Percentiles rank a stretch among this genome's conserved stretches.
Conservation (phyloP, 2,888 invertebrate species). For the Platycheirus albimanus region DNA sequence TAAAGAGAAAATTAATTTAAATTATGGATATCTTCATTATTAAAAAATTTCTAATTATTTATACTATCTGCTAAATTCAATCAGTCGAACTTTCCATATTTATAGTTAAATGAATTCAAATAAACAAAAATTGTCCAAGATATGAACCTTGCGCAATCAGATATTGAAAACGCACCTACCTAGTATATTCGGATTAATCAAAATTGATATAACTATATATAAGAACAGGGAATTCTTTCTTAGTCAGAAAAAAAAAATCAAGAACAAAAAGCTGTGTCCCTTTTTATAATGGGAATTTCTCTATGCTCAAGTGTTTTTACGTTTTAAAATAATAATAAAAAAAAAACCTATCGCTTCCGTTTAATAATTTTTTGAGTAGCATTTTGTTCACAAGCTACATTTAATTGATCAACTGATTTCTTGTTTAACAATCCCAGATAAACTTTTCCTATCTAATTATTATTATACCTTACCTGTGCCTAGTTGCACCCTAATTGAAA, state of each 20-base stretch:
- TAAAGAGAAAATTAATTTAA: background rate
- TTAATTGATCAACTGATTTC: conserved; percentile 2
- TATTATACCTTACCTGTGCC: too few relatives aligned
- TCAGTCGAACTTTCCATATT: background rate
- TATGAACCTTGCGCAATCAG: background rate
- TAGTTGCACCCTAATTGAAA: background rate
- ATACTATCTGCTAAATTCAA: background rate
- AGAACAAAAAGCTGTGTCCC: background rate
- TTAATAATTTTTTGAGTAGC: background rate
- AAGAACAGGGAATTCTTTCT: background rate
- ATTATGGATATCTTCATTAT: background rate
- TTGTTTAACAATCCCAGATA: background rate
- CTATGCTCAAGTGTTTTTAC: background rate
- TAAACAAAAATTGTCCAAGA: background rate
- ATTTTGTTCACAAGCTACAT: background rate
- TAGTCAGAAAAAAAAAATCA: background rate
- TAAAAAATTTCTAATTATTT: background rate
- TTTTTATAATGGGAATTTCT: background rate
- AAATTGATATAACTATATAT: too few relatives aligned
- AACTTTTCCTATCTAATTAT: background rate
- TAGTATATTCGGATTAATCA: too few relatives aligned
- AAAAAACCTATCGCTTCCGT: background rate
- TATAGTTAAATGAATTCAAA: background rate
- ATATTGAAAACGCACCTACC: background rate
- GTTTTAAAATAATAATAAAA: background rate